Conservation (phyloP, 1,140 invertebrate species). For the Aphidius gifuensis region DNA sequence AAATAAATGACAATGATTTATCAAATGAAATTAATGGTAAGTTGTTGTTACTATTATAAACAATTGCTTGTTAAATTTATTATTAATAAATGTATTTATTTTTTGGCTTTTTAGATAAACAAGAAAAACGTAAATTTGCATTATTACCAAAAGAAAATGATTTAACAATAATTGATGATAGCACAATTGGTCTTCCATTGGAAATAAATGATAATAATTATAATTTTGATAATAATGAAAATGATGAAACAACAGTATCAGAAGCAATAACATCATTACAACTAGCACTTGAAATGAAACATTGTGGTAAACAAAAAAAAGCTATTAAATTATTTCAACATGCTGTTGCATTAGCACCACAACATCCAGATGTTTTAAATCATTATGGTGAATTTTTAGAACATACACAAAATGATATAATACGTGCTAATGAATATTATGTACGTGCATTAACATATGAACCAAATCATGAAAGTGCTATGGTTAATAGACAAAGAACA, state of each 20-base stretch:
- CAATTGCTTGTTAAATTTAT: not conserved
- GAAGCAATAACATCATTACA: conserved; percentile 83
- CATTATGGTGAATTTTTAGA: conserved; percentile 94
- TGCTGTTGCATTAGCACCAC: conserved; percentile 83
- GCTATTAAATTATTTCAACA: conserved; percentile 87
- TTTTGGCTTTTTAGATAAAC: conserved; percentile 24
- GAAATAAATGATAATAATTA: conserved; percentile 17
- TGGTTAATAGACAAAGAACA: conserved; percentile 80
- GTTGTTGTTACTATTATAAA: not conserved
- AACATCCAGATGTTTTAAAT: conserved; percentile 88
- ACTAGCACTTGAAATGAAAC: conserved; percentile 80
- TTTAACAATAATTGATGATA: conserved; percentile 45
- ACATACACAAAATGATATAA: conserved; percentile 77
- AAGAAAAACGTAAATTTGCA: conserved; percentile 33
- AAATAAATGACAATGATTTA: conserved; percentile 20
- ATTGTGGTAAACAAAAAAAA: conserved; percentile 78
- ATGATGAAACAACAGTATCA: conserved; percentile 44
- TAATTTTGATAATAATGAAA: conserved; percentile 27
- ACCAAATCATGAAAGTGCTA: conserved; percentile 77
- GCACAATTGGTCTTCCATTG: conserved; percentile 33
- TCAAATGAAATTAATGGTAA: conserved; percentile 26
- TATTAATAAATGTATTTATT: conserved; percentile 15
- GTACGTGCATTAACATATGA: conserved; percentile 74
- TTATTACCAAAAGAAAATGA: conserved; percentile 39
- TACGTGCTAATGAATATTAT: conserved; percentile 82